phyloP scores from a whole-genome alignment of 2,113 vertebrate species.

The Hippocampus zosterae region DNA sequence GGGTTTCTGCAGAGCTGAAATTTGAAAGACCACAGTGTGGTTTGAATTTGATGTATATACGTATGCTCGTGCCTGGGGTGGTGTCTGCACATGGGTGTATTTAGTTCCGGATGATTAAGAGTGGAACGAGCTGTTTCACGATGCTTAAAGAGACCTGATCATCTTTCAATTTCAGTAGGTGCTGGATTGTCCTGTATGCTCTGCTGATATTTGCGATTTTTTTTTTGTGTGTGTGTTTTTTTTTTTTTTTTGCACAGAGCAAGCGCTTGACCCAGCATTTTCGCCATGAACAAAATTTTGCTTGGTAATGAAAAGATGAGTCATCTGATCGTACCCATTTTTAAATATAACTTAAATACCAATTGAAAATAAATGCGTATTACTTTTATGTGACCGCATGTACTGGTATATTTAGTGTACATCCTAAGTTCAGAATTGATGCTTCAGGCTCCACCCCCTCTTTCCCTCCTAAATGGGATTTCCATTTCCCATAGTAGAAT shows the following conservation, averaged over 20 bases:
- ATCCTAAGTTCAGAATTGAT: conserved; percentile 18
- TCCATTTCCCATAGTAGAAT: conserved; percentile 12
- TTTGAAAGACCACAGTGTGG: conserved; percentile 37
- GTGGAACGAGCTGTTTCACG: conserved; percentile 44
- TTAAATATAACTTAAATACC: background rate
- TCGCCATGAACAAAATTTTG: background rate
- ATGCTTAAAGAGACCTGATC: conserved; percentile 36
- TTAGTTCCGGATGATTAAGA: conserved; percentile 60
- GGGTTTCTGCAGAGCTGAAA: conserved; percentile 35
- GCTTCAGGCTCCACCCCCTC: conserved; percentile 12
- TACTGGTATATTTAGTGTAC: conserved; percentile 12
- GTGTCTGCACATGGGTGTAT: conserved; percentile 52
- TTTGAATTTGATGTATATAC: conserved; percentile 17
- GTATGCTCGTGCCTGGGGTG: conserved; percentile 4
- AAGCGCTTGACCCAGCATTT: background rate
- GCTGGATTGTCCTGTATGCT: background rate
- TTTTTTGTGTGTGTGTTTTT: too few species aligned
- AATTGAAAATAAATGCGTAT: background rate
- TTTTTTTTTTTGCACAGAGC: background rate
- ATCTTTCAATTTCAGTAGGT: conserved; percentile 26
- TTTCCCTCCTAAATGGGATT: background rate
- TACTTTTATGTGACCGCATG: conserved; percentile 5
- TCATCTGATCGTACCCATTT: background rate
- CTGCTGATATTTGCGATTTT: background rate
- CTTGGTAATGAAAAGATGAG: background rate